phyloP scores from a whole-genome alignment of 2,797 vertebrate species.

The Rhyacichthys aspro region DNA sequence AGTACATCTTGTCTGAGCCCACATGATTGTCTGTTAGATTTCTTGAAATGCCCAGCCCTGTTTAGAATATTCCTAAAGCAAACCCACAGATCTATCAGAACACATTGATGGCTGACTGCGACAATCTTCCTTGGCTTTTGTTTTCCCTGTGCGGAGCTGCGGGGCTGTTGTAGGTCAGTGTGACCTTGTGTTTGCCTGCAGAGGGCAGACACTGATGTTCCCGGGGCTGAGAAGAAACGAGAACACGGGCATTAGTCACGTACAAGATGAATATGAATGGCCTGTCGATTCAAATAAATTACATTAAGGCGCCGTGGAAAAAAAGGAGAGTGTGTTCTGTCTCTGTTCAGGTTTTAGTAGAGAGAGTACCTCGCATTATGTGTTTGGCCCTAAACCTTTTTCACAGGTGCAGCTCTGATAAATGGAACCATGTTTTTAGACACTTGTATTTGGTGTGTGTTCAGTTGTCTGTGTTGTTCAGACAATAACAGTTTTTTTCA shows the following conservation, averaged over 20 bases:
- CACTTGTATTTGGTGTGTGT: conserved; percentile 2
- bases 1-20: background rate
- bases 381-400: conserved; percentile 2
- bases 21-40: background rate
- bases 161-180: conserved; percentile 42
- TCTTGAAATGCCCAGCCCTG: background rate
- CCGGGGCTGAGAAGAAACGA: conserved; percentile 1
- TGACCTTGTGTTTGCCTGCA: conserved; percentile 60
- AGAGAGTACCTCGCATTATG: conserved; percentile 18
- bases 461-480: conserved; percentile 14
- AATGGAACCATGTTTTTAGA: background rate
- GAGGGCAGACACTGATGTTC: conserved; percentile 41
- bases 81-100: background rate
- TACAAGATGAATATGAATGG: background rate
- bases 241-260: conserved; percentile 8
- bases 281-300: conserved; percentile 1
- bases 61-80: background rate
- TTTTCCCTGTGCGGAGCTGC: background rate
- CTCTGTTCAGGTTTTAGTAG: conserved; percentile 26
- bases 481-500: conserved; percentile 29
- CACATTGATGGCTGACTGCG: background rate
- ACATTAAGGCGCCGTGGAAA: conserved; percentile 21
- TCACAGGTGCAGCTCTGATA: conserved; percentile 9
- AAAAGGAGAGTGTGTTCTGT: conserved; percentile 29
- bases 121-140: background rate